phyloP scores from a whole-genome alignment of 2,888 invertebrate genomes.

The Trisateles emortualis region DNA sequence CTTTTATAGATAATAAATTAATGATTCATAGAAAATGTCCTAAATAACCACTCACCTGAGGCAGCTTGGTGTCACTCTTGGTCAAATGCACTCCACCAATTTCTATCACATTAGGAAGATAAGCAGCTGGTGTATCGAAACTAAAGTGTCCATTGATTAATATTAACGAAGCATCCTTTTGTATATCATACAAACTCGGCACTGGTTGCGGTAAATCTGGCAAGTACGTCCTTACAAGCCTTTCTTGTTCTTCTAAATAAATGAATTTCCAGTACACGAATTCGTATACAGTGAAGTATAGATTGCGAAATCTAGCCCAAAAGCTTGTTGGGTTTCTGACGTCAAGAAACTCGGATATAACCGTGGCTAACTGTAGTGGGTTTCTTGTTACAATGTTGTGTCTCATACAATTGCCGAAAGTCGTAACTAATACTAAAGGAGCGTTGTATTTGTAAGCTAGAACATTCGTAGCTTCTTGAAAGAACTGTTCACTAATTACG shows the following conservation, averaged over 20 bases:
- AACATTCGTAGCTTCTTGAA: slow-evolving; percentile 75
- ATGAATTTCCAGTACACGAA: slow-evolving; percentile 74
- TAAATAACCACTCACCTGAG: slow-evolving; percentile 56
- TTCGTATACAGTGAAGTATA: slow-evolving; percentile 75
- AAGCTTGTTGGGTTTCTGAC: slow-evolving; percentile 83
- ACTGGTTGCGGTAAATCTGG: slow-evolving; percentile 66
- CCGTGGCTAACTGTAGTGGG: slow-evolving; percentile 74
- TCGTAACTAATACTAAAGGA: slow-evolving; percentile 72
- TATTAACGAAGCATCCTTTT: slow-evolving; percentile 74
- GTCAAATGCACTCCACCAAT: slow-evolving; percentile 86
- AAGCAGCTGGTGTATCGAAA: slow-evolving; percentile 76
- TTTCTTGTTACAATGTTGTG: slow-evolving; percentile 72
- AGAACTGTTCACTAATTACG: slow-evolving; percentile 81
- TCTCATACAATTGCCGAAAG: slow-evolving; percentile 78
- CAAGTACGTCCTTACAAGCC: slow-evolving; percentile 69
- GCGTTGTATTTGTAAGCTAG: slow-evolving; percentile 79
- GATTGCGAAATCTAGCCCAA: slow-evolving; percentile 79
- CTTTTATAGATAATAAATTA: not conserved
- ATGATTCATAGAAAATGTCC: not conserved
- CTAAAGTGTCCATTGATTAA: slow-evolving; percentile 84
- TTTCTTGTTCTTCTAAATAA: slow-evolving; percentile 72
- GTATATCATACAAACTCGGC: slow-evolving; percentile 73
- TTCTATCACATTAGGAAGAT: slow-evolving; percentile 85
- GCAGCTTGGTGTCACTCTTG: slow-evolving; percentile 62
- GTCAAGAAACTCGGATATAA: slow-evolving; percentile 70